Evolutionary conservation across 2,797 vertebrate genomes (phyloP).

Genomic region (Ciconia nigra): DNA sequence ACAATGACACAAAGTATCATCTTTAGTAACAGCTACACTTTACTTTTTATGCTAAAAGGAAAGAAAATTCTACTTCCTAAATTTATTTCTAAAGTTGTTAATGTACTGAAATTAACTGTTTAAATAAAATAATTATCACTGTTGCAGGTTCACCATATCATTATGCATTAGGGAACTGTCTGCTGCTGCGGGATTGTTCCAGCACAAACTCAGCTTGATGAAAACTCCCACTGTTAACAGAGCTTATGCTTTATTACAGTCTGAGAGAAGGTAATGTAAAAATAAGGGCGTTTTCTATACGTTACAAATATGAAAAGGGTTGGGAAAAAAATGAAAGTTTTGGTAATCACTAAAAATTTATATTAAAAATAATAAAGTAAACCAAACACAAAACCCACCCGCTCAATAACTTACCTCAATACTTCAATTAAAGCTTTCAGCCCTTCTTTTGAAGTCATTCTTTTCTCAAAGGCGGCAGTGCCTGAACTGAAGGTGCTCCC

Average conservation of each 20-base stretch:
- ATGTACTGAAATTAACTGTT: not conserved
- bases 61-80: not conserved
- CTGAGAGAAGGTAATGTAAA: not conserved
- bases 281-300: not conserved
- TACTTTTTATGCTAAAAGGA: not conserved
- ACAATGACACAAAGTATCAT: not conserved
- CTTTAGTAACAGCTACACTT: not conserved
- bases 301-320: not conserved
- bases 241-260: not conserved
- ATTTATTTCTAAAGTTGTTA: not conserved
- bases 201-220: not conserved
- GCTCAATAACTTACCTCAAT: not conserved
- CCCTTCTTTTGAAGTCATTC: not conserved
- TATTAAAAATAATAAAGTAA: not conserved
- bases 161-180: not conserved
- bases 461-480: not conserved
- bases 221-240: not conserved
- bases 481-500: not conserved
- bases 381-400: not conserved
- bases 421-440: not conserved
- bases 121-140: not conserved
- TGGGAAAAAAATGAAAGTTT: not conserved
- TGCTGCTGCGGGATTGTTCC: not conserved
- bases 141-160: not conserved
- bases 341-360: not conserved